Percentiles rank a stretch among this genome's conserved stretches.
These are phyloP conservation scores for Oikopleura vanhoeffeni DNA, from an alignment of 23 tunicate genomes.

Conservation along the genomic window DNA sequence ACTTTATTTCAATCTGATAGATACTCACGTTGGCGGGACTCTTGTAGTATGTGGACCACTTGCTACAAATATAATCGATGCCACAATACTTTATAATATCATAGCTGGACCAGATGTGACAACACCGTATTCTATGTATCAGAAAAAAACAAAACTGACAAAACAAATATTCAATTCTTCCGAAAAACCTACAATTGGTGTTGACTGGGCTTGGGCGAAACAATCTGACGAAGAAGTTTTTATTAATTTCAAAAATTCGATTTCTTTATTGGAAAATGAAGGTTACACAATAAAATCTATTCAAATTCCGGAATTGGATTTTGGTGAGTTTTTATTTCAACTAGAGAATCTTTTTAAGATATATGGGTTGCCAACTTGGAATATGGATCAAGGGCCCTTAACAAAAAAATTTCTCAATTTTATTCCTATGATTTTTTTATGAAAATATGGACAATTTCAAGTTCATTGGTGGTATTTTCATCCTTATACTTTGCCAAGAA, in stretches of 20 bases:
- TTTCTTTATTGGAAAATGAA: not conserved
- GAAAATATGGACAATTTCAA: too few relatives aligned
- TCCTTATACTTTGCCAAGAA: too few relatives aligned
- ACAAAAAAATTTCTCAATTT: too few relatives aligned
- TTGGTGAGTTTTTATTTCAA: too few relatives aligned
- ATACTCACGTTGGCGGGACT: not conserved
- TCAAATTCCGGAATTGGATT: not conserved
- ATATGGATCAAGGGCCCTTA: too few relatives aligned
- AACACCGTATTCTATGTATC: conserved; percentile 18
- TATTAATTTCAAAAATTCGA: not conserved
- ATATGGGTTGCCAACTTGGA: too few relatives aligned
- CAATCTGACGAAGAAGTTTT: not conserved
- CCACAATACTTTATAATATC: not conserved
- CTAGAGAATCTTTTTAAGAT: too few relatives aligned
- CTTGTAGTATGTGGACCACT: not conserved
- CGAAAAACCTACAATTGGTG: conserved; percentile 28
- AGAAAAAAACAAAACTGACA: conserved; percentile 32
- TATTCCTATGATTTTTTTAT: too few relatives aligned
- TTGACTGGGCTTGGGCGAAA: conserved; percentile 28
- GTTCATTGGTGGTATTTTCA: too few relatives aligned
- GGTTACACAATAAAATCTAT: not conserved
- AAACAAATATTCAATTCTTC: conserved; percentile 16
- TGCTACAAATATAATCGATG: not conserved
- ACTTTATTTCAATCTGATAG: too few relatives aligned
- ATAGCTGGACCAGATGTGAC: conserved; percentile 26